These are phyloP conservation scores for Bombus balteatus DNA, from an alignment of 1,140 invertebrate species.

Conservation along the genomic window DNA sequence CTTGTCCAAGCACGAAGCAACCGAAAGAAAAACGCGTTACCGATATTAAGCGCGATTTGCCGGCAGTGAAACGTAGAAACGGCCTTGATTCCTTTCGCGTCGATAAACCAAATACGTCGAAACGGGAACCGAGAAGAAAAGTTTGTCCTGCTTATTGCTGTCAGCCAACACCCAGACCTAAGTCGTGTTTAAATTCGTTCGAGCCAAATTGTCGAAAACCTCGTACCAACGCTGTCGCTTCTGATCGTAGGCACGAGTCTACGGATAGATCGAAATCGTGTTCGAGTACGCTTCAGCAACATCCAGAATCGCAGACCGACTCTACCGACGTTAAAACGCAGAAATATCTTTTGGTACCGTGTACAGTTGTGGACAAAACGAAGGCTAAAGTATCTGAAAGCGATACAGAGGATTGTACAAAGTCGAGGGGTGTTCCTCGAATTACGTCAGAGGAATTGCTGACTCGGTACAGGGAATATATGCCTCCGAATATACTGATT, in stretches of 20 bases:
- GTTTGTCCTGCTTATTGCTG: neutral
- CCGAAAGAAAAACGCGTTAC: too few relatives aligned
- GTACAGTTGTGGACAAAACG: neutral
- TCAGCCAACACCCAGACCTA: neutral
- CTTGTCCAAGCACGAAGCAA: neutral
- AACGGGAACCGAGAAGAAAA: neutral
- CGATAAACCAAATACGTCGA: neutral
- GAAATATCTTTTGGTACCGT: neutral
- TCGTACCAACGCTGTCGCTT: too few relatives aligned
- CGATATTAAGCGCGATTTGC: neutral
- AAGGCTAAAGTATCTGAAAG: rapidly evolving
- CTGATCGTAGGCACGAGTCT: rapidly evolving
- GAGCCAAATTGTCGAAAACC: neutral
- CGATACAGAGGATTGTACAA: neutral
- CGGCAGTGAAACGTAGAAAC: conserved; percentile 35
- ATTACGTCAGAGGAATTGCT: conserved; percentile 24
- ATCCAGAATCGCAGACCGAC: too few relatives aligned
- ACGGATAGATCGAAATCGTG: neutral
- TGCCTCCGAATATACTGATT: conserved; percentile 46
- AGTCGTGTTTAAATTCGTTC: neutral
- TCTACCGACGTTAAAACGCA: neutral
- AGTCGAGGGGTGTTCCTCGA: neutral
- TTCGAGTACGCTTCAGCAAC: neutral
- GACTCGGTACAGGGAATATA: conserved; percentile 38
- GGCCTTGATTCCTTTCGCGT: conserved; percentile 46